phyloP scores from a whole-genome alignment of 2,888 invertebrate species.

The Idaea biselata region DNA sequence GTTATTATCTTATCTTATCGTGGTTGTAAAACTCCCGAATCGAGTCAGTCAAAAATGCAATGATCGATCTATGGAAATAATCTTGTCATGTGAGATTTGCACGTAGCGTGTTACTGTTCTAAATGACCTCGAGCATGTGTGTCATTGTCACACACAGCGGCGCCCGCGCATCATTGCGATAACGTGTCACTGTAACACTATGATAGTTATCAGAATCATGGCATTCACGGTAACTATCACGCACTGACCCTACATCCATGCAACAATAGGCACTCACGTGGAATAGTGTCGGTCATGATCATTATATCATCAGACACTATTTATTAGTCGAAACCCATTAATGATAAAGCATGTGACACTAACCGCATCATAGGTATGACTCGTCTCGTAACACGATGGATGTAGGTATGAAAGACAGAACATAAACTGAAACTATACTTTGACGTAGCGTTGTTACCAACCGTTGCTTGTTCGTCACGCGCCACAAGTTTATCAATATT shows the following conservation, averaged over 20 bases:
- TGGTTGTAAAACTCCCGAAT: neutral
- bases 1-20: conserved; percentile 13
- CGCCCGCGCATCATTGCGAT: conserved; percentile 3
- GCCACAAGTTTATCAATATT: conserved; percentile 10
- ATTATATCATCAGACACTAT: neutral
- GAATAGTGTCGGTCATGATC: too few species aligned
- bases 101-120: conserved; percentile 26
- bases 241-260: conserved; percentile 1
- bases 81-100: conserved; percentile 37
- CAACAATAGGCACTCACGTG: neutral
- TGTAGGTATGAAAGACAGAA: too few species aligned
- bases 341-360: neutral
- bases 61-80: conserved; percentile 27
- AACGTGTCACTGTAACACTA: neutral
- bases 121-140: conserved; percentile 43
- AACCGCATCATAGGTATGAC: neutral
- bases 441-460: neutral
- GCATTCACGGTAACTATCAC: neutral
- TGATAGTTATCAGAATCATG: neutral
- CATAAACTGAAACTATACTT: too few species aligned
- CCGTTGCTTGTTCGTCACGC: conserved; percentile 25
- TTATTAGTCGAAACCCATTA: neutral
- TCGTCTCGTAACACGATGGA: neutral
- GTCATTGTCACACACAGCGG: conserved; percentile 47
- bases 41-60: conserved; percentile 9